Evolutionary conservation across 2,888 invertebrate genomes (phyloP), one percentile per base, ranked within the genome.

Genomic region (Torymus tubicola): DNA sequence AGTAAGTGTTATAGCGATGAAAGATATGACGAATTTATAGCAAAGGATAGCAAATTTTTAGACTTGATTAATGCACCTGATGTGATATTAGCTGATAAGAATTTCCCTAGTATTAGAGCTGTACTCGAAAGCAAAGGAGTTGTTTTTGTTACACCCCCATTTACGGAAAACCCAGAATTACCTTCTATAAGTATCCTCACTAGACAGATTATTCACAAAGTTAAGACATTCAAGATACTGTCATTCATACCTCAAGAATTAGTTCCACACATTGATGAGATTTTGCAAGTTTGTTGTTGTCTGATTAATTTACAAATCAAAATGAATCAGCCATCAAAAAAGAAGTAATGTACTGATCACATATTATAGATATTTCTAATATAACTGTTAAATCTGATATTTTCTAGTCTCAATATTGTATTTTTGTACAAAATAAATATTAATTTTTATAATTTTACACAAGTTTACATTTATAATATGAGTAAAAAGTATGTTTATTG

Each of bases 51-150:
- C 52, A 81, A 78, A 53, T 82, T 84, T 63, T 70, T 84, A 18
- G 31, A 82, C 52, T 73, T 83, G 13, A 81, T 83, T 12, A 76
- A 84, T 78, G 63, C 81, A n/a, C 81, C 74, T 2, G 84, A 84
- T 71, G 60, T 70, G 4, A 81, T 83, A 42, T 68, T 84, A 24
- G 81, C 83, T 21, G 80, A 78, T 21, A 81, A 82, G 42, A 72
- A 63, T 2, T 82, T 82, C 16, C 79, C 79, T 18, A 72, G 76
- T 67, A 70, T 82, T n/a, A 68, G 79, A 52, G 53, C 76, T n/a
- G 81, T 64, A 42, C 14, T 81, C 31, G 24, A 72, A 31, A 11
- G 8, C 53, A 72, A 63, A 24, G 55, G 55, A 8, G 72, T 31
- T n/a, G 11, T 53, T 13, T 63, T 63, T 16, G 13, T 55, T 2